phyloP scores from a whole-genome alignment of 2,113 vertebrate species.

The Polyodon spathula region DNA sequence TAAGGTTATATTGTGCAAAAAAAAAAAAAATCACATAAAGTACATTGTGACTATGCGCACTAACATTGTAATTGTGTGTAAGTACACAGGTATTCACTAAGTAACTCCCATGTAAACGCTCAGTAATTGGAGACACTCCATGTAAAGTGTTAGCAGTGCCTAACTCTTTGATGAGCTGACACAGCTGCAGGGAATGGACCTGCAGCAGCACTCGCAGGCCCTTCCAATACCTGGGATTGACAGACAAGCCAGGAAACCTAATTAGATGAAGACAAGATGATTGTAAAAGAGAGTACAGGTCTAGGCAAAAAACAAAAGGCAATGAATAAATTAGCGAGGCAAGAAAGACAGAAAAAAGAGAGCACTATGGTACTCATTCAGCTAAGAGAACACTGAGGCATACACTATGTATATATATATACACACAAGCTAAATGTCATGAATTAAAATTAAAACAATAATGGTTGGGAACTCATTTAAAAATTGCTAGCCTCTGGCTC shows the following conservation, averaged over 20 bases:
- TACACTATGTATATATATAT: too few species aligned
- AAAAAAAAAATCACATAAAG: background rate
- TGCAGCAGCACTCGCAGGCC: background rate
- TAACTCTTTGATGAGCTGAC: too few species aligned
- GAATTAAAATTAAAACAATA: constrained; percentile 18
- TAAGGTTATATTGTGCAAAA: too few species aligned
- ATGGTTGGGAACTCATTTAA: constrained; percentile 12
- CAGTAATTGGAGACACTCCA: too few species aligned
- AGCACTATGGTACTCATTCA: too few species aligned
- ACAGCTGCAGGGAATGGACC: background rate
- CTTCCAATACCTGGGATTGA: background rate
- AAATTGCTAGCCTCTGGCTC: constrained; percentile 1
- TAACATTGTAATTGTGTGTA: too few species aligned
- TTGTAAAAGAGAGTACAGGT: too few species aligned
- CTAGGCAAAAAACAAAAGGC: background rate
- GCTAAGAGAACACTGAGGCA: too few species aligned
- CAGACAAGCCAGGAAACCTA: background rate
- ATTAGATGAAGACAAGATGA: constrained; percentile 3
- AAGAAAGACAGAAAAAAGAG: too few species aligned
- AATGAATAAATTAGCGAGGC: background rate
- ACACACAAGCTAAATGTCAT: constrained; percentile 14
- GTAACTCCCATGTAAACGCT: too few species aligned
- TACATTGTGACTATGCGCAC: background rate
- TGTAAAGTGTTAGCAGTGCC: too few species aligned
- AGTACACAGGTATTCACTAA: too few species aligned